These are phyloP conservation scores for Pitangus sulphuratus DNA, from an alignment of 2,797 vertebrate species.

Conservation along the genomic window DNA sequence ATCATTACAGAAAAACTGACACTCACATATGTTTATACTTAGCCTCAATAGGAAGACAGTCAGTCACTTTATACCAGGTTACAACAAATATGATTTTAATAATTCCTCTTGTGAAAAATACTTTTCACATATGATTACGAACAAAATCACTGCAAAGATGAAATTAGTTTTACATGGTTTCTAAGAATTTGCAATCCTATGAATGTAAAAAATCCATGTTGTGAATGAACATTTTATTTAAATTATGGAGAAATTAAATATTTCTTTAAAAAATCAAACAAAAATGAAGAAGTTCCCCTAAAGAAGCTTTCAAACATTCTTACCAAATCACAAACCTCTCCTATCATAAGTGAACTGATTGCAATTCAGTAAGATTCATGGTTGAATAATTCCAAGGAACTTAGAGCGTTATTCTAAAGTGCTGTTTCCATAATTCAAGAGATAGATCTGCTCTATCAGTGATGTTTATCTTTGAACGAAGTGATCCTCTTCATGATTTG, in stretches of 20 bases:
- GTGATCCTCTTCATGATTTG: constrained; percentile 75
- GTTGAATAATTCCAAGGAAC: background rate
- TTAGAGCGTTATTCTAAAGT: background rate
- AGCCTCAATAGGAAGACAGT: background rate
- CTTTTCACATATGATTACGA: background rate
- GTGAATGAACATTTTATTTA: background rate
- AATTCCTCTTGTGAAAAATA: background rate
- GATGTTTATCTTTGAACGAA: constrained; percentile 70
- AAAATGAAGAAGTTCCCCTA: background rate
- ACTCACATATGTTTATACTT: constrained; percentile 5
- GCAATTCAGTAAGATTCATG: background rate
- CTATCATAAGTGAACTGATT: background rate
- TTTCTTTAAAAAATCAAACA: background rate
- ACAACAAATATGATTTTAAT: constrained; percentile 15
- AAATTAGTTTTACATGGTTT: background rate
- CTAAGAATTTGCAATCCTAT: background rate
- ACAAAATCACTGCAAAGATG: background rate
- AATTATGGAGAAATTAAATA: background rate
- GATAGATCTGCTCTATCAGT: constrained; percentile 59
- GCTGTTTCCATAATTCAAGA: background rate
- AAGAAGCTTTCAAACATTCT: background rate
- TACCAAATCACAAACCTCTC: background rate
- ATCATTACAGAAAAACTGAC: background rate
- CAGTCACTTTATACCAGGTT: background rate
- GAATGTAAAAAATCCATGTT: background rate